Percentiles rank a stretch among this genome's conserved stretches.
These are phyloP conservation scores for Drosophila niveifrons DNA, from an alignment of 2,888 invertebrate species.

Conservation along the genomic window DNA sequence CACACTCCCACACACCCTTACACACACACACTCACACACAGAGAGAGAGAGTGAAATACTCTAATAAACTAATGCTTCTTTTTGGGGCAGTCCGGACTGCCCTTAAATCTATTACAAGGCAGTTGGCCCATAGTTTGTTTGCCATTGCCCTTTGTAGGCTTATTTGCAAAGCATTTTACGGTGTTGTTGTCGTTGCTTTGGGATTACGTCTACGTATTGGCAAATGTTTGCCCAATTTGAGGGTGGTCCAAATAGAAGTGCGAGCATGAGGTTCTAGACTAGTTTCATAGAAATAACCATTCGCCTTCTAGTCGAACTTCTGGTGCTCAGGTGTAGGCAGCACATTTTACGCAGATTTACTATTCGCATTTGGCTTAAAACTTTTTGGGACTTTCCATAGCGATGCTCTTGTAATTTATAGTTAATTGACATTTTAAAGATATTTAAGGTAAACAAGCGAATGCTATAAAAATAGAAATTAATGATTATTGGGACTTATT, in stretches of 20 bases:
- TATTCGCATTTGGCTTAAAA: constrained; percentile 20
- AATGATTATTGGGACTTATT: too few species aligned
- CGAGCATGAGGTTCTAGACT: neutral
- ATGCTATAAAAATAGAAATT: too few species aligned
- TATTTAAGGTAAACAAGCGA: too few species aligned
- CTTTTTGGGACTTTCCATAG: neutral
- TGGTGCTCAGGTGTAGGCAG: constrained; percentile 43
- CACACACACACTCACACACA: constrained; percentile 19
- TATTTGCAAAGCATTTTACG: constrained; percentile 71
- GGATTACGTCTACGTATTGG: constrained; percentile 43
- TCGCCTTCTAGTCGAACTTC: neutral
- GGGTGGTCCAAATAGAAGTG: constrained; percentile 2
- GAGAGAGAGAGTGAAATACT: constrained; percentile 24
- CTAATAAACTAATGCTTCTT: constrained; percentile 75
- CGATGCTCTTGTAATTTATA: constrained; percentile 11
- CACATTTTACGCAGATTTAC: constrained; percentile 24
- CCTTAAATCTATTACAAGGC: constrained; percentile 72
- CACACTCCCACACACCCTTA: constrained; percentile 34
- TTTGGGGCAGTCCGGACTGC: constrained; percentile 40
- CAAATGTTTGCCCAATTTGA: constrained; percentile 34
- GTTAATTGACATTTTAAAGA: constrained; percentile 20
- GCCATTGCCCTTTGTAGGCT: constrained; percentile 46
- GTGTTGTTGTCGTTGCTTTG: constrained; percentile 42
- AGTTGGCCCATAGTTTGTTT: constrained; percentile 57
- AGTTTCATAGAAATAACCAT: constrained; percentile 10